Conservation (phyloP, 1,140 invertebrate species). For the Tetraneura akinire region DNA sequence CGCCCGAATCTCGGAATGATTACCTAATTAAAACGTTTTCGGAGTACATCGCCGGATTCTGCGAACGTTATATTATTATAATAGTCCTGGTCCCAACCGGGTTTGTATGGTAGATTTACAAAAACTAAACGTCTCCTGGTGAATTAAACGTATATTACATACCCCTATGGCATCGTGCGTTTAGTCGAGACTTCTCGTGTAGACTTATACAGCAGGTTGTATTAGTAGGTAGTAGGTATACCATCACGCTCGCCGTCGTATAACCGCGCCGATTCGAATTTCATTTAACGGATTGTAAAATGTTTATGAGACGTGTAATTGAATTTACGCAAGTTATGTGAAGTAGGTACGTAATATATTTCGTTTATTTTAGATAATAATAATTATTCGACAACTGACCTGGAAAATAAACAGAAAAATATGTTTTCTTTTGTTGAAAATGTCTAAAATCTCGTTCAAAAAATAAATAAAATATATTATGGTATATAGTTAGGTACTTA, state of each 20-base stretch:
- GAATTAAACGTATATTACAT: constrained; percentile 26
- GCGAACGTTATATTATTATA: too few relatives aligned
- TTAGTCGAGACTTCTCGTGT: too few relatives aligned
- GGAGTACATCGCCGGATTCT: neutral
- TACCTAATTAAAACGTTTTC: constrained; percentile 38
- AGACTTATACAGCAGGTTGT: too few relatives aligned
- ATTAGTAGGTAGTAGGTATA: too few relatives aligned
- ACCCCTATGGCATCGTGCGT: neutral
- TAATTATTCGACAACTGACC: neutral
- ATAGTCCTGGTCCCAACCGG: neutral
- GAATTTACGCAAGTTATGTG: too few relatives aligned
- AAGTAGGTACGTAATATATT: neutral
- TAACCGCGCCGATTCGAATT: too few relatives aligned
- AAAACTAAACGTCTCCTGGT: constrained; percentile 2
- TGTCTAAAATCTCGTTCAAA: neutral
- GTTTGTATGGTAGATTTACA: neutral
- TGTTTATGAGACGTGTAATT: neutral
- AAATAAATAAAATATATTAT: neutral
- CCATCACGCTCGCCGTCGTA: too few relatives aligned
- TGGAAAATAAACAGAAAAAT: neutral
- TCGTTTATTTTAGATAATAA: too few relatives aligned
- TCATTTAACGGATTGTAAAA: constrained; percentile 12
- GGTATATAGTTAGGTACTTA: neutral
- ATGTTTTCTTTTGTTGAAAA: neutral
- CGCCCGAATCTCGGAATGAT: neutral